Evolutionary conservation across 2,797 vertebrate genomes (phyloP), one percentile per base, ranked within the genome.

Genomic region (Cynopterus sphinx): DNA sequence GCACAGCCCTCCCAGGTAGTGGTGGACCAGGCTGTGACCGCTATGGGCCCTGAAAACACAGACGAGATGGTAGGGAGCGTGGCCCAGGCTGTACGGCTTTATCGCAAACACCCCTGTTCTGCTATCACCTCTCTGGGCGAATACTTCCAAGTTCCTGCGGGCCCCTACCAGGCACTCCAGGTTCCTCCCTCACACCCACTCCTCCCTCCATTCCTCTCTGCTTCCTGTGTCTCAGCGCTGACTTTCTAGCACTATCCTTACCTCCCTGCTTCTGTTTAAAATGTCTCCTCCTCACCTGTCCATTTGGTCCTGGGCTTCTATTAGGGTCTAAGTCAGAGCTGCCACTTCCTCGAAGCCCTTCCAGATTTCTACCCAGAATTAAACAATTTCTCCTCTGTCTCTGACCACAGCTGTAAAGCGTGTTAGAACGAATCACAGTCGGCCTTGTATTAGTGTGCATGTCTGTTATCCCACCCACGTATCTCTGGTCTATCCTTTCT

Each of bases 61-160:
- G 51, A 43, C 0, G 1, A 49, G 28, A 51, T 10, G 6, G 5
- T 0, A 4, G 53, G 16, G n/a, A 57, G 24, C 1, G 0, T 1
- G 17, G 28, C 53, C 53, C 16, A 1, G 9, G 49, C 41, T 36
- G 41, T 16, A 86, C 43, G 78, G 33, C 63, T 63, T 78, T 31
- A 10, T 51, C 43, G 15, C 59, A 39, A 71, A 86, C 39, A 43
- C 19, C 36, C 55, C 55, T 21, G 36, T 51, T 67, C 39, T 36
- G 61, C 82, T 36, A 3, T 26, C 22, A 6, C 33, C 31, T 53
- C 39, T 39, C 3, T 0, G 59, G 75, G 71, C 57, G 79, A 65
- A n/a, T 43, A 26, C 22, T 65, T 13, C 57, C 61, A 22, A 24
- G 41, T 9, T 46, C 61, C 77, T 12, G 24, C 0, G 10, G 9